Evolutionary conservation across 2,797 vertebrate species (phyloP), one percentile per base, ranked within the genome.

Genomic region (Telmatherina bonti): DNA sequence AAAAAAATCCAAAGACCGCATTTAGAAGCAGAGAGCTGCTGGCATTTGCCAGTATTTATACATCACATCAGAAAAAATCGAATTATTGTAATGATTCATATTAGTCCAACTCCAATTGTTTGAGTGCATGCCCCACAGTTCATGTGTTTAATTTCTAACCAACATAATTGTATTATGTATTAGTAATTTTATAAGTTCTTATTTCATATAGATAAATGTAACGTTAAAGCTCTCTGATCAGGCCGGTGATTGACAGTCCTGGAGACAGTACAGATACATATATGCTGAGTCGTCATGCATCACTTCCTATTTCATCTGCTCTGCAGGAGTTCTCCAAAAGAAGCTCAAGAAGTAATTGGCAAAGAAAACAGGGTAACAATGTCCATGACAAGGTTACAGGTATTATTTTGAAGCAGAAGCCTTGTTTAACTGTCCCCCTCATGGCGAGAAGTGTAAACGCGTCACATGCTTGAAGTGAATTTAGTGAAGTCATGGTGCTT

Each of bases 271-370:
- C 26, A 55, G 33, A 45, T 31, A 47, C 18, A 10, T 49, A 36
- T 58, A 62, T 63, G 41, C 70, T 72, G 41, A 47, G 41, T 18
- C 38, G 5, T 35, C 35, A 58, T 60, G 30, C 62, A 57, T 70
- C 62, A 62, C 67, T 83, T 52, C 22, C 38, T 24, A 0, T 68
- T 59, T 69, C 24, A 12, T 55, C 69, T 12, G 20, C 35, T 63
- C 43, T 72, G n/a, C 36, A 15, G 30, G 41, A 56, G 27, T n/a
- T n/a, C n/a, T n/a, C n/a, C 52, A 33, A 36, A 78, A 72, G 60
- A 51, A 29, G 62, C 49, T 73, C 62, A 82, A 31, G 88, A 91
- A 76, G 82, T 81, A 87, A 91, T 92, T 90, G 89, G 81, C 58
- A 63, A 75, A 57, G 27, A 51, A 82, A 62, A 63, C 64, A 41